Conservation (phyloP, 1,140 invertebrate genomes). For the Saccostrea cuccullata region DNA sequence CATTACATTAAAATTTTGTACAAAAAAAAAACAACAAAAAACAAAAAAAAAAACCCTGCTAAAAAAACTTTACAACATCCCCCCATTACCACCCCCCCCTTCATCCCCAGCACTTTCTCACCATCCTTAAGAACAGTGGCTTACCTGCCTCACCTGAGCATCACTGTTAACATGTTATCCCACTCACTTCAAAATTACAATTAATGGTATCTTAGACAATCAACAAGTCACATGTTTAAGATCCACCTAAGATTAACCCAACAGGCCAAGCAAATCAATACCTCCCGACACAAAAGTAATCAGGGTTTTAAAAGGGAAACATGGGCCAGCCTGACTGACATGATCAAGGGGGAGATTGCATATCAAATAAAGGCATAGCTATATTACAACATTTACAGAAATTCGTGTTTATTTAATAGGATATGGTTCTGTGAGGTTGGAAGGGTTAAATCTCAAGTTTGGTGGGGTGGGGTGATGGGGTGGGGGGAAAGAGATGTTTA, state of each 20-base stretch:
- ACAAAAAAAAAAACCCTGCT: too few relatives aligned
- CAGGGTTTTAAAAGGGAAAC: constrained; percentile 14
- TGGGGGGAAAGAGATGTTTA: too few relatives aligned
- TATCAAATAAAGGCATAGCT: neutral
- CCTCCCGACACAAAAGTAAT: neutral
- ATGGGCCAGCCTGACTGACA: neutral
- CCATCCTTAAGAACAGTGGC: neutral
- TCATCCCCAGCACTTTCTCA: neutral
- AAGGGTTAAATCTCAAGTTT: too few relatives aligned
- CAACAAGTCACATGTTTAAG: constrained; percentile 21
- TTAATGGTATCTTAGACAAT: constrained; percentile 32
- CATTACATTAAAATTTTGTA: neutral
- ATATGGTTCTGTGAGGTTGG: too few relatives aligned
- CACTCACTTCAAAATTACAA: constrained; percentile 25
- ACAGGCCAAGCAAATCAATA: constrained; percentile 15
- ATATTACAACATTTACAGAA: too few relatives aligned
- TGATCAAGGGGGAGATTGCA: neutral
- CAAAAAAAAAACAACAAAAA: neutral
- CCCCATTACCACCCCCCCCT: neutral
- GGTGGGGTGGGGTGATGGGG: too few relatives aligned
- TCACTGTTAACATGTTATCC: neutral
- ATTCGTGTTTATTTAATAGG: too few relatives aligned
- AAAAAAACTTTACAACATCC: neutral
- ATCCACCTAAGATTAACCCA: constrained; percentile 11
- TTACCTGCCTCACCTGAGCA: constrained; percentile 11